A percentile compares a stretch with the other conserved stretches of the same genome.
These are phyloP conservation scores for Cottus gobio DNA, from an alignment of 2,113 vertebrate genomes.

Conservation along the genomic window DNA sequence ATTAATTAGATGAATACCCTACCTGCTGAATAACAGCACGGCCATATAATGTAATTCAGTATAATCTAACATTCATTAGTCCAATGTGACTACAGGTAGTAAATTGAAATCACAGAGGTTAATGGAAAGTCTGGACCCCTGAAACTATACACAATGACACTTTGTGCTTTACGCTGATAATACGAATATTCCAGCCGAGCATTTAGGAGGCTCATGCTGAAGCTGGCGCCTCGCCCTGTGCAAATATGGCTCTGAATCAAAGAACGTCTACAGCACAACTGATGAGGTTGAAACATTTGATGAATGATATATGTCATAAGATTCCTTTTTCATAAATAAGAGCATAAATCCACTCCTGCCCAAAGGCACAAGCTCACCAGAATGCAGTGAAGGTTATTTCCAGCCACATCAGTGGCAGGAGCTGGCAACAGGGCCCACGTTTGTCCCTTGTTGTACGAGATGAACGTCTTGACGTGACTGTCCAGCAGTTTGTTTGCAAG, in stretches of 20 bases:
- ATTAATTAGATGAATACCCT: conserved; percentile 44
- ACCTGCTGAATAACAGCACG: conserved; percentile 58
- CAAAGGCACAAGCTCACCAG: conserved; percentile 86
- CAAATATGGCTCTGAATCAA: conserved; percentile 52
- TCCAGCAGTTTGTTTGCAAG: conserved; percentile 94
- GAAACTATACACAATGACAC: conserved; percentile 61
- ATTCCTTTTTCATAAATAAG: conserved; percentile 51
- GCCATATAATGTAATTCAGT: conserved; percentile 61
- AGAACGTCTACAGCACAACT: conserved; percentile 40
- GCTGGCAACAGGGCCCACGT: conserved; percentile 92
- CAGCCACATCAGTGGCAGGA: conserved; percentile 85
- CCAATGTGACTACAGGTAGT: conserved; percentile 61
- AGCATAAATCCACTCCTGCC: conserved; percentile 33
- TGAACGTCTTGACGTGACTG: conserved; percentile 91
- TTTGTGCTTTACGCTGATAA: conserved; percentile 49
- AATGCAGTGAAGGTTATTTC: conserved; percentile 88
- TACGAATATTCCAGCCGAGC: conserved; percentile 54
- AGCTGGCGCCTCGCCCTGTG: conserved; percentile 34
- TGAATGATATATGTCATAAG: conserved; percentile 52
- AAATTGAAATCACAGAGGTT: conserved; percentile 79
- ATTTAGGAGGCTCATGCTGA: conserved; percentile 47
- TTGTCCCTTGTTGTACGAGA: conserved; percentile 96
- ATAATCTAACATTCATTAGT: conserved; percentile 77
- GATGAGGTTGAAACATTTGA: conserved; percentile 66
- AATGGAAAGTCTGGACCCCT: conserved; percentile 75